Conservation (phyloP, 2,888 invertebrate genomes). For the Diplazon laetatorius region DNA sequence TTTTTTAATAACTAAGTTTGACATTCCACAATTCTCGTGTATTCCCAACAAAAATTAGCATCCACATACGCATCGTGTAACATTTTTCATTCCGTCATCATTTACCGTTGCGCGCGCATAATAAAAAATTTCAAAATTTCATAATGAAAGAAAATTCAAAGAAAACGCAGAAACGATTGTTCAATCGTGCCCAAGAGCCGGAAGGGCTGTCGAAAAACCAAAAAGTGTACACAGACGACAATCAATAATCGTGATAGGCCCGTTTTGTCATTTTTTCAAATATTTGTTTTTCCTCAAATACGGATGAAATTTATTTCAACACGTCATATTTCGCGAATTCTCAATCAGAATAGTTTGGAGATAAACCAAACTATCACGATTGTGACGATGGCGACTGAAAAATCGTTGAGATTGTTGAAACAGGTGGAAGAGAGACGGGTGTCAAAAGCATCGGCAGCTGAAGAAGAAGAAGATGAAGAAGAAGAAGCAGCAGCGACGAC, state of each 20-base stretch:
- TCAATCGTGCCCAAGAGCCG: too few species aligned
- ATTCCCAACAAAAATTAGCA: slow-evolving; percentile 9
- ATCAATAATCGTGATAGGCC: slow-evolving; percentile 28
- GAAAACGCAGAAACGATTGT: background rate
- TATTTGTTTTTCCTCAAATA: too few species aligned
- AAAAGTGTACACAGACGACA: too few species aligned
- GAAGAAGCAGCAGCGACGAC: slow-evolving; percentile 11
- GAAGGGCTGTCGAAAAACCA: too few species aligned
- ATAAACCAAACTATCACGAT: too few species aligned
- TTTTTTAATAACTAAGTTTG: slow-evolving; percentile 63
- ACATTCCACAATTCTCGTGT: slow-evolving; percentile 34
- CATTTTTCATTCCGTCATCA: slow-evolving; percentile 3
- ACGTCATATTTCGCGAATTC: too few species aligned
- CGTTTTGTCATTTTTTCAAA: too few species aligned
- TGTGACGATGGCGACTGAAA: too few species aligned
- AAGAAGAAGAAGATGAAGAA: slow-evolving; percentile 8
- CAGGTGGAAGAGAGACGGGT: background rate
- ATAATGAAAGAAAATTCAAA: background rate
- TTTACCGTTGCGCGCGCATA: slow-evolving; percentile 14
- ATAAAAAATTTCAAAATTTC: slow-evolving; percentile 30
- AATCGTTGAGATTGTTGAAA: background rate
- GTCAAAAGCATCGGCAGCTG: slow-evolving; percentile 4
- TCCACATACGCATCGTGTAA: slow-evolving; percentile 2
- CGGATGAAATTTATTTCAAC: too few species aligned
- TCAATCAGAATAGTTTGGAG: too few species aligned